Percentiles rank a stretch among this genome's conserved stretches.
Evolutionary conservation across 2,888 invertebrate genomes (phyloP).

Genomic region (Tholera decimalis): DNA sequence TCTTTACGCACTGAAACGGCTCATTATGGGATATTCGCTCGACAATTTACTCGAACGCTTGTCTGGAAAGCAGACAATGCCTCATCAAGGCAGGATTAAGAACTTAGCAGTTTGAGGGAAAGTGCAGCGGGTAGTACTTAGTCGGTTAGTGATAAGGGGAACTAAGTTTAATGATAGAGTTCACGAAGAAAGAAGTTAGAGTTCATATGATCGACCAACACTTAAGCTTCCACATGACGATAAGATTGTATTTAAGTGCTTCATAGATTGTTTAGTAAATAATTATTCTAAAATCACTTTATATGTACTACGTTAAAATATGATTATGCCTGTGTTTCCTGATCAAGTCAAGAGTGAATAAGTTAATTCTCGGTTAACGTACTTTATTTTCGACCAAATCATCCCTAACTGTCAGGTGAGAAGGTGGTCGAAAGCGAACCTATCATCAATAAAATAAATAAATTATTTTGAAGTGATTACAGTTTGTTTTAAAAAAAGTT

Average conservation of each 20-base stretch:
- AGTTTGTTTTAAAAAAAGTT: no score
- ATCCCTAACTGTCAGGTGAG: no score
- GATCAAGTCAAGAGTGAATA: no score
- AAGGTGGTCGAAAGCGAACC: no score
- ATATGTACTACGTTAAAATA: no score
- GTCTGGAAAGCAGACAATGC: constrained; percentile 57
- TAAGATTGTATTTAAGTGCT: not conserved
- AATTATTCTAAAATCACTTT: no score
- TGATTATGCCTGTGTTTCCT: no score
- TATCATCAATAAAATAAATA: no score
- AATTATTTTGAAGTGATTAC: no score
- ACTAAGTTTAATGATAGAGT: constrained; percentile 12
- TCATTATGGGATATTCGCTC: constrained; percentile 65
- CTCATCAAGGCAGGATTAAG: constrained; percentile 64
- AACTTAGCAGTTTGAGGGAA: constrained; percentile 42
- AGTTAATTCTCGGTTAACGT: no score
- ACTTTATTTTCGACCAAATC: no score
- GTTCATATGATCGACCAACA: not conserved
- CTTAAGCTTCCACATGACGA: not conserved
- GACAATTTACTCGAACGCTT: constrained; percentile 40
- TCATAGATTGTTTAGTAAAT: not conserved
- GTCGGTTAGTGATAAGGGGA: not conserved
- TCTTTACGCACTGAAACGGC: constrained; percentile 51
- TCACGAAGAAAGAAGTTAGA: no score
- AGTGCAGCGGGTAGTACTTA: constrained; percentile 13